Evolutionary conservation across 2,113 vertebrate species (phyloP).

Genomic region (Siphamia tubifer): DNA sequence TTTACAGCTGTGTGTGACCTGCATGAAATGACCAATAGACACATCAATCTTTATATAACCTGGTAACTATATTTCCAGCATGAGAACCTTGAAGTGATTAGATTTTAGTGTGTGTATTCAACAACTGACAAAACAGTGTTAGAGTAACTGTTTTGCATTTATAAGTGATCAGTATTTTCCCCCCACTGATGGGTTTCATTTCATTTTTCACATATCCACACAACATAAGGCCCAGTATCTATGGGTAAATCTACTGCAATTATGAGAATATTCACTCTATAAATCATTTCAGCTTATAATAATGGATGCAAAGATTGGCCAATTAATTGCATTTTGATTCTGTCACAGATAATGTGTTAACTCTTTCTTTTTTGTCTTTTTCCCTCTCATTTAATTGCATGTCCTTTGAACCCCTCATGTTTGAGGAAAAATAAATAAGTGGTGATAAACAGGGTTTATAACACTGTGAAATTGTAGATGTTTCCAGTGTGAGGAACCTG

Average conservation of each 20-base stretch:
- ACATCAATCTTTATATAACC: too few relatives aligned
- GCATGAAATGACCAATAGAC: too few relatives aligned
- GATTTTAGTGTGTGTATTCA: too few relatives aligned
- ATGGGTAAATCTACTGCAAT: neutral
- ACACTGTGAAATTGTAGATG: constrained; percentile 49
- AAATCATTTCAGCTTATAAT: constrained; percentile 9
- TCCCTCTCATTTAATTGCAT: constrained; percentile 29
- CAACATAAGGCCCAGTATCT: neutral
- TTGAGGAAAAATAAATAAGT: constrained; percentile 61
- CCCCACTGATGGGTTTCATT: too few relatives aligned
- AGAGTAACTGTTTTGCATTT: too few relatives aligned
- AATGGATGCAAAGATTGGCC: neutral
- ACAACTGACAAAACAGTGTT: too few relatives aligned
- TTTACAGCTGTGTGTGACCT: too few relatives aligned
- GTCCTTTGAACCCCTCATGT: constrained; percentile 21
- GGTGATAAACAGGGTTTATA: constrained; percentile 55
- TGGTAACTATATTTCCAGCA: too few relatives aligned
- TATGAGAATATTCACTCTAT: neutral
- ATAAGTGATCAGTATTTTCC: too few relatives aligned
- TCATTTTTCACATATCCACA: constrained; percentile 10
- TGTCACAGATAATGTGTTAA: neutral
- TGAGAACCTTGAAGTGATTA: too few relatives aligned
- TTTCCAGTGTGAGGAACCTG: constrained; percentile 28
- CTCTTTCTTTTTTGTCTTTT: neutral
- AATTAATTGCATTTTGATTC: neutral